Evolutionary conservation across 2,797 vertebrate genomes (phyloP), one percentile per base, ranked within the genome.

Genomic region (Pygocentrus nattereri): DNA sequence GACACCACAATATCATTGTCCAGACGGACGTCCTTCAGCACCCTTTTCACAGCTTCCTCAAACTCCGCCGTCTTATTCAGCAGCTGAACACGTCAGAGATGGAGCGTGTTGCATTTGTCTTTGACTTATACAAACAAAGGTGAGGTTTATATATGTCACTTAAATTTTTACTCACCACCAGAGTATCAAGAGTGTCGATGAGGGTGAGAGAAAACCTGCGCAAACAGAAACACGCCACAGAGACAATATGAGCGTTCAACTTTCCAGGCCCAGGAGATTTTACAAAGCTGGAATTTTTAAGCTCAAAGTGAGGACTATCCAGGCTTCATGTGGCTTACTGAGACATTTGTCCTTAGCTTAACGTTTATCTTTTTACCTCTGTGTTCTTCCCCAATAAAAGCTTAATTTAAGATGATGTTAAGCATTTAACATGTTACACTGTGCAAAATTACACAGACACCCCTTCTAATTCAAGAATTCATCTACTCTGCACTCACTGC

Each of bases 1-100:
- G 98, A 99, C 50, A 99, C 98, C 47, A 99, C 98, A 21, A 99
- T 95, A 89, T 99, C 98, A 6, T 99, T 99, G 92, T 99, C 98
- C 92, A 99, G 95, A 86, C 97, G 97, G 86, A 99, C 98, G 84
- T 99, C 98, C 80, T 91, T 93, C 88, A 99, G 91, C 82, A 99
- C 98, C 93, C 95, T 96, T 91, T 93, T 95, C 87, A 99, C 98
- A 1, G 98, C 97, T 68, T 96, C 96, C 90, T 99, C 98, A 90
- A 99, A 99, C 94, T 98, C 97, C 87, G 95, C 95, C 8, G 96
- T 98, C 95, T 98, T 98, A 93, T 99, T 99, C 91, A 99, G 93
- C 85, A 99, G 95, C 98, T 99, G 89, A 87, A 90, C 80, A 56
- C 27, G n/a, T 67, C 21, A 78, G 34, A 78, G 15, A 7, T 50